Evolutionary conservation across 2,888 invertebrate species (phyloP), one percentile per base, ranked within the genome.

Genomic region (Melieria omissa): DNA sequence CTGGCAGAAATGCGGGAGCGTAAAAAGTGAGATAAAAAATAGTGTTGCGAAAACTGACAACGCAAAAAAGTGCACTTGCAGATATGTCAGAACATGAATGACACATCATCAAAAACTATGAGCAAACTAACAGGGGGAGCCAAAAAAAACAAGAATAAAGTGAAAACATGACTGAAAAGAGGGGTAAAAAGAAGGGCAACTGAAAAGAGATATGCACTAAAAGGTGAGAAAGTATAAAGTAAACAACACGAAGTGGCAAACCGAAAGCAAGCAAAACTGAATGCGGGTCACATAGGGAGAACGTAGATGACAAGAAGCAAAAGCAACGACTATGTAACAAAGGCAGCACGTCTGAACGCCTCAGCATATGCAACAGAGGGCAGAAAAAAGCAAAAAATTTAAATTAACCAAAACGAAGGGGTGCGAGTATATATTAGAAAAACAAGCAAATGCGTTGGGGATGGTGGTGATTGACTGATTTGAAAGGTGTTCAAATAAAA

Each of bases 311-410:
- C 1, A 16, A 29, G 29, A 12, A 49, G 49, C 12, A 12, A 60
- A 41, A 3, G 29, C 29, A 29, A 29, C 29, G 29, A 29, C 29
- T 29, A 29, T 29, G 42, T 60, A 45, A 61, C 61, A 62, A 62
- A 45, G 47, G 16, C 62, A 47, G 16, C 46, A 62, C 62, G 47
- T 44, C 47, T 46, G 62, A 62, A 47, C 62, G 62, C 62, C 62
- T 62, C 16, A 47, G 29, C 46, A 16, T 62, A 62, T 62, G 47
- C 62, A 62, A 62, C 62, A 62, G 47, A 62, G 47, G 2, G 29
- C 29, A 2, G 29, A 29, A 3, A 0, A 29, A 29, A 29, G 29
- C 29, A 29, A 29, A 29, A 29, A 1, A 29, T 29, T 29, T 3
- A 29, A 29, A 29, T 29, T 29, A 29, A 29, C 29, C 29, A 29